Evolutionary conservation across 2,113 vertebrate species (phyloP), one percentile per base, ranked within the genome.

Genomic region (Todiramphus chloris): DNA sequence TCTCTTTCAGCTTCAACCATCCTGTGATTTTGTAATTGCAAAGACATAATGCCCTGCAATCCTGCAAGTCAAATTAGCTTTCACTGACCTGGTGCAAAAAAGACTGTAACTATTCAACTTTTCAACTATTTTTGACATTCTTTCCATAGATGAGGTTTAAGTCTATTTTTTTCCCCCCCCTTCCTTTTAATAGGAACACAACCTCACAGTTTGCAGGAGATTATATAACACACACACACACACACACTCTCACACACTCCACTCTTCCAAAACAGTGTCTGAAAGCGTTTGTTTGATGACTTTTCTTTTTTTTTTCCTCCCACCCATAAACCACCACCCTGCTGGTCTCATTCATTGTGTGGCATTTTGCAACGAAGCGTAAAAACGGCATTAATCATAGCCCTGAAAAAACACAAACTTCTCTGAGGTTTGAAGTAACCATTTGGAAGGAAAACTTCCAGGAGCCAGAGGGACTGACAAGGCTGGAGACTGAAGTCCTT

Each of bases 321-420:
- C 44, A 64, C 33, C 67, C 51, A 64, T 78, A 96, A 97, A 93
- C 83, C 72, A 94, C 88, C 68, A 75, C 74, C 80, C 96, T 72
- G 90, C 73, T 92, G 87, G 88, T 91, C 95, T 96, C 89, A 91
- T 95, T 97, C 96, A 97, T 92, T 90, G 95, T 95, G 86, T 4
- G 27, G 83, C 96, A 94, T 95, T 96, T 95, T 95, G 92, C 92
- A 96, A 73, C 0, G 74, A 96, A 94, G 94, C 68, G 33, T 95
- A 95, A 91, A 97, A 96, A 95, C 17, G 19, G 83, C 92, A 96
- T 97, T 96, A 96, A 97, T 96, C 95, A 96, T 93, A 87, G 82
- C 90, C 75, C 79, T 69, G 82, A 95, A 96, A 95, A 96, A 96
- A 94, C 64, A 91, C 68, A 94, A 90, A 93, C 83, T 95, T 89